phyloP scores from a whole-genome alignment of 64 coral and sea anemone genomes.

The Dendrophyllia cribrosa region DNA sequence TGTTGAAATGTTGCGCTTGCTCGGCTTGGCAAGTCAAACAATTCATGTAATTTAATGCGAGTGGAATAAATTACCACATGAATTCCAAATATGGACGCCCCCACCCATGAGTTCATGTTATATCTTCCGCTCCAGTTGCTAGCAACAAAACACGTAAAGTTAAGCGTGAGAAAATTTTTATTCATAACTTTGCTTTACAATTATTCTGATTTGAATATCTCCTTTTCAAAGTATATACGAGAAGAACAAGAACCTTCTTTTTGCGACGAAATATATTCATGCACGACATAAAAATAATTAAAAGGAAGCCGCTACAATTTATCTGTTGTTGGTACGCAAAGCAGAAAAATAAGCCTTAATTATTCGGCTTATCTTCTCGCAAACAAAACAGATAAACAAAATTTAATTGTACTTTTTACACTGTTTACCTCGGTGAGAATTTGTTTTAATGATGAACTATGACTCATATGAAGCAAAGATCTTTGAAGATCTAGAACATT shows the following conservation, averaged over 20 bases:
- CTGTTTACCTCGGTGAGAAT: too few species aligned
- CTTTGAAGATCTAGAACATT: too few species aligned
- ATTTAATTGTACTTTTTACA: too few species aligned
- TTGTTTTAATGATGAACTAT: too few species aligned
- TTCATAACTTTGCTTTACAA: too few species aligned
- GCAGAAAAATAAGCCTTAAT: background rate
- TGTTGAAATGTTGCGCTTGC: background rate
- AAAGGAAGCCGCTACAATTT: background rate
- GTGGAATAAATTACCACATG: constrained; percentile 22
- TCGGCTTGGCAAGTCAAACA: background rate
- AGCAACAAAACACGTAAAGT: background rate
- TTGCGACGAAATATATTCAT: too few species aligned
- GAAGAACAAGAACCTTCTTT: background rate
- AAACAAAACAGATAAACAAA: too few species aligned
- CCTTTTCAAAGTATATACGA: too few species aligned
- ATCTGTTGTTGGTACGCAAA: background rate
- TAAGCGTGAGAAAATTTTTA: too few species aligned
- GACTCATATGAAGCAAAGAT: too few species aligned
- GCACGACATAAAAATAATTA: background rate
- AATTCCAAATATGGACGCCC: constrained; percentile 46
- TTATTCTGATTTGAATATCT: too few species aligned
- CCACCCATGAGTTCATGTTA: constrained; percentile 1
- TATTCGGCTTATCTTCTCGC: too few species aligned
- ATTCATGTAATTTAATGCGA: constrained; percentile 43
- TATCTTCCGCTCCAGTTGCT: background rate